Base-by-base conservation (phyloP, 2,888 invertebrate genomes). In the Ormyrus thymus region DNA sequence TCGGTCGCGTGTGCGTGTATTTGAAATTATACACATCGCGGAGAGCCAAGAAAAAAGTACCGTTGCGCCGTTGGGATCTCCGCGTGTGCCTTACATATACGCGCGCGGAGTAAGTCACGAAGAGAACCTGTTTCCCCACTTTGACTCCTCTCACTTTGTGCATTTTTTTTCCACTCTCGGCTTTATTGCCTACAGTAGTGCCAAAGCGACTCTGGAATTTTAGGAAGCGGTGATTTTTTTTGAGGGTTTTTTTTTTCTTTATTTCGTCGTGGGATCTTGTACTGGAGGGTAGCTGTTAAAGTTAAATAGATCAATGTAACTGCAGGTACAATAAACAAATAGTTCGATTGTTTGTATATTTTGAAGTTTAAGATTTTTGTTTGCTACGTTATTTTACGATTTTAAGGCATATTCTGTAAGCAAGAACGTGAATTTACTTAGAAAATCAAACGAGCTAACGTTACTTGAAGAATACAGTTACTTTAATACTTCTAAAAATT, bases 1-100 rank as follows among this genome's bases (percentile, higher is more conserved):
- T 29, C 75, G 56, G 15, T 8, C 13, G 45, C 45, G 50, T 61
- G 59, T 46, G 56, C 56, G 73, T 73, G 13, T 61, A 50, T 70
- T 59, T 79, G 46, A 79, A 75, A 79, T 79, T 64, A 61, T 74
- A 72, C 56, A 66, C 62, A 70, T 70, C 58, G 79, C 56, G 46
- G 66, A 74, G 29, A 29, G 61, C 15, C 62, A 64, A 69, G 70
- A 78, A 78, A 81, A 80, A 80, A 80, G 80, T 80, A 80, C 80
- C 80, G 80, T 80, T 80, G 68, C 50, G 59, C 62, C 53, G 61
- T 7, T 68, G 11, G 6, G 7, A 13, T 11, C 56, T 58, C 0
- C 66, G 48, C 29, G 51, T 45, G n/a, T 59, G 11, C 46, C 46
- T 51, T 51, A 46, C 50, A 43, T 61, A 53, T 53, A n/a, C n/a